Evolutionary conservation across 2,888 invertebrate species (phyloP), one percentile per base, ranked within the genome.

Genomic region (Cepaea hortensis): DNA sequence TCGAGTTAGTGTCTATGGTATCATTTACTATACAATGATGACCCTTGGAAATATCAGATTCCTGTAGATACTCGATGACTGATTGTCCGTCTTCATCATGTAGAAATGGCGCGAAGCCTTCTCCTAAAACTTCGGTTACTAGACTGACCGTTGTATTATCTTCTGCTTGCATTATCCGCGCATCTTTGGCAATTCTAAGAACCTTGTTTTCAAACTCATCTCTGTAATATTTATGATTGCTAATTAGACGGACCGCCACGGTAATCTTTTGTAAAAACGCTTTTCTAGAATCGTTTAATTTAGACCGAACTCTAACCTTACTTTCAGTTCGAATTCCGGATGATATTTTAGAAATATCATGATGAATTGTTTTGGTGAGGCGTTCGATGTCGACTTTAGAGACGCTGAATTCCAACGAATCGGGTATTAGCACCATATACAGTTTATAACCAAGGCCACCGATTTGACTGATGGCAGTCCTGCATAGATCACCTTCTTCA

Each of bases 361-460:
- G 7, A n/a, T 55, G 3, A 23, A 77, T 77, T 61, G 0, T 55
- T 5, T 77, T 9, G 13, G 5, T n/a, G 1, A 77, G 4, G 55
- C 4, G 55, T n/a, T 13, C 9, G n/a, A 77, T 1, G 23, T 23
- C 55, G 3, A n/a, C 6, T 3, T 23, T 55, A 20, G 77, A 77
- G 3, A 77, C 61, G n/a, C n/a, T 55, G 3, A 15, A 46, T n/a
- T 61, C 35, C 20, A 35, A 48, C 9, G 35, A 9, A 48, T 3
- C 18, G 3, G 84, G 76, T 3, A 23, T 61, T 50, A 87, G 81
- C 18, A 76, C 50, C 18, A 87, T 20, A 6, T 23, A 50, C 23
- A 87, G 65, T n/a, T 84, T 84, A 68, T 87, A 87, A 23, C 81
- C 87, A 18, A 87, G 76, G 2, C 84, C 84, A 0, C 84, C 75